Percentiles rank a stretch among this genome's conserved stretches.
Evolutionary conservation across 2,888 invertebrate genomes (phyloP).

Genomic region (Oligia strigilis): DNA sequence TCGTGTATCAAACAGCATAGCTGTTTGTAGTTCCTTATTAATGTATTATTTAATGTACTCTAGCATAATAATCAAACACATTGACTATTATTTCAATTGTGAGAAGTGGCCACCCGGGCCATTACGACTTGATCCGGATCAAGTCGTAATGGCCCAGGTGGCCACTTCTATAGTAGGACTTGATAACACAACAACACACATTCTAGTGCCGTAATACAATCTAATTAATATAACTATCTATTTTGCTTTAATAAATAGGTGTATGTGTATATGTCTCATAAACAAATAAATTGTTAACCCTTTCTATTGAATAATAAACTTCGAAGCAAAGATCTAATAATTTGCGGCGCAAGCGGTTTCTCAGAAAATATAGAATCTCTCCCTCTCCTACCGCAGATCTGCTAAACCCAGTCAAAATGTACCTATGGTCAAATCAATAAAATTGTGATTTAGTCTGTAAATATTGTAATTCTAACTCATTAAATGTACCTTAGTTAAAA

Average conservation of each 20-base stretch:
- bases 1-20: neutral
- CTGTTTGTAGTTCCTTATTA: slow-evolving; percentile 52
- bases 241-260: too few relatives aligned
- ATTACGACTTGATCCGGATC: too few relatives aligned
- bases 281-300: neutral
- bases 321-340: neutral
- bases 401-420: slow-evolving; percentile 27
- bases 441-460: slow-evolving; percentile 51
- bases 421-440: slow-evolving; percentile 27
- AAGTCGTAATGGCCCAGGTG: neutral
- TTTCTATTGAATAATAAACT: neutral
- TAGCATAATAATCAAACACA: slow-evolving; percentile 14
- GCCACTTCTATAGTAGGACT: neutral
- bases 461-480: slow-evolving; percentile 38
- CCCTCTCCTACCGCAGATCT: neutral
- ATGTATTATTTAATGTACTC: slow-evolving; percentile 42
- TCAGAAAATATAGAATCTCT: slow-evolving; percentile 4
- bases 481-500: slow-evolving; percentile 34
- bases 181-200: neutral
- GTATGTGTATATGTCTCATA: neutral
- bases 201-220: neutral
- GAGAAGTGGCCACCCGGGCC: too few relatives aligned
- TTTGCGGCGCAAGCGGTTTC: neutral
- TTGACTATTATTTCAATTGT: neutral
- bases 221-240: neutral